Evolutionary conservation across 2,888 invertebrate genomes (phyloP).

Genomic region (Lathronympha strigana): DNA sequence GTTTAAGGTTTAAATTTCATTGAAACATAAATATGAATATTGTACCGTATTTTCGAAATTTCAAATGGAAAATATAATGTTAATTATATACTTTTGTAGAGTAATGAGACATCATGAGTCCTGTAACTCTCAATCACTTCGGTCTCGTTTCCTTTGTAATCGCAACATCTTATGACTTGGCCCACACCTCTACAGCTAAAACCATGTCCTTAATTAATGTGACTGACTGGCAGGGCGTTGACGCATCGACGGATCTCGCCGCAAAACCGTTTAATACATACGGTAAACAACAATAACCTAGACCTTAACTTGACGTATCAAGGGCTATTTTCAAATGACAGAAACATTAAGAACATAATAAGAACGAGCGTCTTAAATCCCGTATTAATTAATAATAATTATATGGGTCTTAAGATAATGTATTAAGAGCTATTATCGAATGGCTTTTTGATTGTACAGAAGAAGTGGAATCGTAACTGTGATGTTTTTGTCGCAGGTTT

Average conservation of each 20-base stretch:
- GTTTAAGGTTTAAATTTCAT: no score
- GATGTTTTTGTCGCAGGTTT: conserved; percentile 12
- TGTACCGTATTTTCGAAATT: no score
- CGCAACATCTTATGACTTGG: conserved; percentile 16
- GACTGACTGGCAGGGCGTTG: conserved; percentile 43
- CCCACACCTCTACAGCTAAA: conserved; percentile 26
- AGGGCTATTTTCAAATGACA: background rate
- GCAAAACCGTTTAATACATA: conserved; percentile 30
- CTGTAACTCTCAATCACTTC: no score
- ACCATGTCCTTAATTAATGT: conserved; percentile 56
- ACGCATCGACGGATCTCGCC: conserved; percentile 29
- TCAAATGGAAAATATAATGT: no score
- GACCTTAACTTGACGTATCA: background rate
- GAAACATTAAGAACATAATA: background rate
- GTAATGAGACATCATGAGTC: no score
- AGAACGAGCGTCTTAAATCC: conserved; percentile 8
- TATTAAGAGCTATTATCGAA: conserved; percentile 4
- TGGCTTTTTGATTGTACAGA: conserved; percentile 1
- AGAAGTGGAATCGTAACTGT: conserved; percentile 17
- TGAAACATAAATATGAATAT: no score
- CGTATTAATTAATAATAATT: conserved; percentile 17
- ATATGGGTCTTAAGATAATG: background rate
- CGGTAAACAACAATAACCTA: background rate
- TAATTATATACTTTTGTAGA: no score
- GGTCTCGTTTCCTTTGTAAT: no score